A percentile compares a stretch with the other conserved stretches of the same genome.
Evolutionary conservation across 1,140 invertebrate species (phyloP).

Genomic region (Gryllus bimaculatus): DNA sequence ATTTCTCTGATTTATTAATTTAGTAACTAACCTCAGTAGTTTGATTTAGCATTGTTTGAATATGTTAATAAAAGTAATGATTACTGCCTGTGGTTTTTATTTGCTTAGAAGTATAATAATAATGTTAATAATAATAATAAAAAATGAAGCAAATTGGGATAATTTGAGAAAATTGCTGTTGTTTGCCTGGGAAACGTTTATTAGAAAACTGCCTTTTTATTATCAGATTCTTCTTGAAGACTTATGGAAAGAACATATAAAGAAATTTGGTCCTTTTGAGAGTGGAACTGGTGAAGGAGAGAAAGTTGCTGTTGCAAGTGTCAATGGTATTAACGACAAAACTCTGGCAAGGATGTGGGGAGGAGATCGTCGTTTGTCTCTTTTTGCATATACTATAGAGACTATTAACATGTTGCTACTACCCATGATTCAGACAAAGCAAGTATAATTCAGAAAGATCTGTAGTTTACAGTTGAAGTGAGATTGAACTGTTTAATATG

Average conservation of each 20-base stretch:
- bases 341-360: constrained; percentile 36
- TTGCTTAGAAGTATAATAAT: background rate
- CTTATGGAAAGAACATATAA: constrained; percentile 38
- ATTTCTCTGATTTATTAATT: too few relatives aligned
- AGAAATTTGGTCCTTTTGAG: background rate
- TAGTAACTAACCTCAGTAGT: background rate
- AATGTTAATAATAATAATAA: background rate
- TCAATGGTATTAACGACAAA: constrained; percentile 2
- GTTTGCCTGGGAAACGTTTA: background rate
- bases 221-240: constrained; percentile 59
- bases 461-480: too few relatives aligned
- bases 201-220: constrained; percentile 17
- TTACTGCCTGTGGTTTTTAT: background rate
- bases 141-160: background rate
- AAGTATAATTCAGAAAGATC: constrained; percentile 31
- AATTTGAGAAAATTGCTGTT: background rate
- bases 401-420: constrained; percentile 87
- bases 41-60: background rate
- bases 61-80: background rate
- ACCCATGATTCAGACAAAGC: constrained; percentile 96
- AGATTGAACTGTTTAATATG: too few relatives aligned
- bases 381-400: constrained; percentile 93
- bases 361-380: constrained; percentile 73
- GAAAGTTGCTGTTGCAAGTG: background rate
- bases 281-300: background rate